phyloP scores from a whole-genome alignment of 2,888 invertebrate species.

The Dugesia japonica region DNA sequence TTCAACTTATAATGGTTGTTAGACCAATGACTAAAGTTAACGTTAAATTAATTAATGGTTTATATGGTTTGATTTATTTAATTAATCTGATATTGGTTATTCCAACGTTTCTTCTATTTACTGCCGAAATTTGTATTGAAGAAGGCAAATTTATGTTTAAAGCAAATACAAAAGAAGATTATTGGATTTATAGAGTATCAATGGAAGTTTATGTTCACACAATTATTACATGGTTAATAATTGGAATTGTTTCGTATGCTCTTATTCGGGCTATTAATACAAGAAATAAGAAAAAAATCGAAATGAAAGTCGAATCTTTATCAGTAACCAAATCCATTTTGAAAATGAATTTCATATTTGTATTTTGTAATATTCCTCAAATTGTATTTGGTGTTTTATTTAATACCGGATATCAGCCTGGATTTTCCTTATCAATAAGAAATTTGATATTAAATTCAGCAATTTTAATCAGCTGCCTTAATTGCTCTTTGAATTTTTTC shows the following conservation, averaged over 20 bases:
- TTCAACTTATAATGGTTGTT: constrained; percentile 6
- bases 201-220: constrained; percentile 1
- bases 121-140: neutral
- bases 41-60: neutral
- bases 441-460: neutral
- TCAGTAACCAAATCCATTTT: constrained; percentile 2
- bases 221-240: neutral
- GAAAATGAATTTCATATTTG: neutral
- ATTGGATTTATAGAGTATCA: neutral
- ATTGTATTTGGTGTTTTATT: neutral
- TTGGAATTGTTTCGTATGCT: neutral
- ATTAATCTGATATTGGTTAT: neutral
- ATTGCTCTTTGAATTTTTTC: neutral
- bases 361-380: constrained; percentile 13
- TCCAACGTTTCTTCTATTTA: neutral
- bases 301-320: constrained; percentile 6
- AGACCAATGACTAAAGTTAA: constrained; percentile 5
- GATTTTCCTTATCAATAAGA: neutral
- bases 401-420: neutral
- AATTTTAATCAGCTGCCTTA: neutral
- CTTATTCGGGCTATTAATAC: neutral
- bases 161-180: neutral
- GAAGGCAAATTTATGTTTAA: constrained; percentile 6
- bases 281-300: neutral
- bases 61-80: neutral